phyloP scores from a whole-genome alignment of 2,113 vertebrate genomes.

The Dunckerocampus dactyliophorus region DNA sequence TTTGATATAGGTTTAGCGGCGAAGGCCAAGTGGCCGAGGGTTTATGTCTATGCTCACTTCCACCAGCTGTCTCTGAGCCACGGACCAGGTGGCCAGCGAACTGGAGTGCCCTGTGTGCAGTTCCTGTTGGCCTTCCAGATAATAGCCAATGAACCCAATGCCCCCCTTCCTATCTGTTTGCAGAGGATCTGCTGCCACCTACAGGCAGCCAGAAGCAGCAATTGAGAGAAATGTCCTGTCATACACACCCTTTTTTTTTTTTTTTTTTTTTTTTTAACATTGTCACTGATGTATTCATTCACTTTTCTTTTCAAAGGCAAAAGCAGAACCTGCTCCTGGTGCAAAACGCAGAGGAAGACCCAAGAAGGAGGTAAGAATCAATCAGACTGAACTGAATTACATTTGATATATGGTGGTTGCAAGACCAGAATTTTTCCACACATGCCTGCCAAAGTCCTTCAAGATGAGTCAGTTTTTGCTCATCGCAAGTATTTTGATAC shows the following conservation, averaged over 20 bases:
- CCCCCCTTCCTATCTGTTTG: constrained; percentile 56
- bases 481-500: constrained; percentile 26
- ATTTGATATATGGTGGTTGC: constrained; percentile 33
- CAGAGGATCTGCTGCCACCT: constrained; percentile 58
- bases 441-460: constrained; percentile 12
- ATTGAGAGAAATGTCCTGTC: constrained; percentile 13
- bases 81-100: constrained; percentile 76
- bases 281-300: neutral
- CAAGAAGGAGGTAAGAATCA: constrained; percentile 84
- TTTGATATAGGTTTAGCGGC: constrained; percentile 48
- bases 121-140: constrained; percentile 76
- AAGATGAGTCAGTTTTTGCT: constrained; percentile 32
- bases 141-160: constrained; percentile 77
- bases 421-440: constrained; percentile 36
- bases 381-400: constrained; percentile 34
- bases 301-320: constrained; percentile 59
- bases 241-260: neutral
- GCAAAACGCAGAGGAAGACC: constrained; percentile 90
- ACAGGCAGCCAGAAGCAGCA: constrained; percentile 40
- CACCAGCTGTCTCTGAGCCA: constrained; percentile 77
- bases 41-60: constrained; percentile 55
- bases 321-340: constrained; percentile 78
- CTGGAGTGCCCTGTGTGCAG: constrained; percentile 73
- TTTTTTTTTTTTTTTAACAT: too few relatives aligned
- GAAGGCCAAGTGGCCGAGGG: constrained; percentile 38